Base-by-base conservation (phyloP, 1,140 invertebrate species). In the Neodiprion pinetum region DNA sequence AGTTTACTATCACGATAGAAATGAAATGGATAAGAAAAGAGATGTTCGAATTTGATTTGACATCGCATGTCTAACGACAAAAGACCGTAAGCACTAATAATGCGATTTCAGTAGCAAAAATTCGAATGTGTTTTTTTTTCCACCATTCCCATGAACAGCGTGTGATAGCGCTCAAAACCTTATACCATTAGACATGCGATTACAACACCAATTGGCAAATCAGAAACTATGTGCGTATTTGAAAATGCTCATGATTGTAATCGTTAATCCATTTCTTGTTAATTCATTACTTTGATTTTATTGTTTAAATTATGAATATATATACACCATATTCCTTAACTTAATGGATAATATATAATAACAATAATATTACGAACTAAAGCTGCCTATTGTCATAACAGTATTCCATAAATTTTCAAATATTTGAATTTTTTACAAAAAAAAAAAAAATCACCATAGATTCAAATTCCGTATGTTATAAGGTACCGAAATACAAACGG, bases 241-340 rank as follows among this genome's bases (percentile, higher is more conserved):
- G 70, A 78, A 80, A 86, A 88, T 86, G 87, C 86, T 88, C 86
- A 86, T 88, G 86, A 88, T 79, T 80, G 67, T 81, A 86, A 79
- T 78, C 28, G 72, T 77, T 79, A 23, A 23, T 77, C 78, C 78
- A 83, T 83, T 72, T 78, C 71, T 74, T 61, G 67, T 78, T 78
- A 74, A 17, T 77, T 69, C 8, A 47, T 69, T 12, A 69, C 23
- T 61, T 61, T 61, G 9, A 61, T 69, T 21, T 14, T 65, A 14
- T 65, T 65, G 17, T 65, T 65, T 65, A 65, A 65, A 14, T 65
- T 65, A 65, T 14, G 12, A 14, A 17, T 21, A 14, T 65, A 14
- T 14, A 65, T 65, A 65, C 12, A 65, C 17, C 12, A 65, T 21
- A 17, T 14, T 70, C 28, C 40, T 17, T 69, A 74, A 69, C 49